Evolutionary conservation across 2,888 invertebrate species (phyloP).

Genomic region (Daptonema setosum): DNA sequence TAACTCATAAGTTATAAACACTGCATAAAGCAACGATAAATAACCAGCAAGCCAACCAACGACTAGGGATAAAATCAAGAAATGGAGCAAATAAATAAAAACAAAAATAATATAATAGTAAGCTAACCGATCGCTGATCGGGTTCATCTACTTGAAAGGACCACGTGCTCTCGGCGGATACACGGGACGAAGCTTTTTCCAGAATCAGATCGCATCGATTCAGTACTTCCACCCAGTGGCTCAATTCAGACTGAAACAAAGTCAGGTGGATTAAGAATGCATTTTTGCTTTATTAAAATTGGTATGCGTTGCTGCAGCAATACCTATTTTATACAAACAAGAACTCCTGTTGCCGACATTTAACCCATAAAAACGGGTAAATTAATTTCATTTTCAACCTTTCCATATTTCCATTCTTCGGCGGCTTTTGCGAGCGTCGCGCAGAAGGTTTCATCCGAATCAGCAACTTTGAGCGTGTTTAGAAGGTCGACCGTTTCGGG

Average conservation of each 20-base stretch:
- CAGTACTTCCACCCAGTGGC: conserved; percentile 18
- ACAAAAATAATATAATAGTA: too few species aligned
- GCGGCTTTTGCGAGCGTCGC: not conserved
- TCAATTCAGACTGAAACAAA: conserved; percentile 15
- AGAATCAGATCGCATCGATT: conserved; percentile 18
- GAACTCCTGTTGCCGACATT: too few species aligned
- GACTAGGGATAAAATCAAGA: not conserved
- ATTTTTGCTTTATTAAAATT: too few species aligned
- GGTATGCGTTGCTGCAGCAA: too few species aligned
- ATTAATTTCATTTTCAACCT: not conserved
- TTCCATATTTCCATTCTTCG: not conserved
- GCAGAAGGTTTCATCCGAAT: not conserved
- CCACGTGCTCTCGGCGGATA: not conserved
- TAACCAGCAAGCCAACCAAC: not conserved
- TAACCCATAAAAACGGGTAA: not conserved
- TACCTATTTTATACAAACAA: too few species aligned
- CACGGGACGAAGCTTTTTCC: conserved; percentile 10
- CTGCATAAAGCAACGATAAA: not conserved
- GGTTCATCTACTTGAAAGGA: not conserved
- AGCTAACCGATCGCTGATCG: too few species aligned
- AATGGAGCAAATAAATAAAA: not conserved
- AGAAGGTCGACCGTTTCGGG: not conserved
- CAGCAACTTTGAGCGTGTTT: not conserved
- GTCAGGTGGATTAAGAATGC: not conserved
- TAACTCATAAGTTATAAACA: not conserved